A percentile compares a stretch with the other conserved stretches of the same genome.
These are phyloP conservation scores for Scarus forsteni DNA, from an alignment of 2,797 vertebrate genomes.

Conservation along the genomic window DNA sequence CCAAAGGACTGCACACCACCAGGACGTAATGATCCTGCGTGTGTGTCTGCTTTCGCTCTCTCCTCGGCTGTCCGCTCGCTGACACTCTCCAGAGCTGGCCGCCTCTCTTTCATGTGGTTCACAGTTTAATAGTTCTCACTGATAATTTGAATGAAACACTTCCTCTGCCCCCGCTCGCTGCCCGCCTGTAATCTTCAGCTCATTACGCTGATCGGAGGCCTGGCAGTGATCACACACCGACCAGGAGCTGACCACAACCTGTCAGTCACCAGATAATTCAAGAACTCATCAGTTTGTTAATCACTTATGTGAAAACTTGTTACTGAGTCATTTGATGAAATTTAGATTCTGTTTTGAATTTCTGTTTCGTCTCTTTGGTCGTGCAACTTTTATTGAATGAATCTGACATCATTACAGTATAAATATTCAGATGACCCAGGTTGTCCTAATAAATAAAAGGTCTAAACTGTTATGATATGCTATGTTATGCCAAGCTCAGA, in stretches of 20 bases:
- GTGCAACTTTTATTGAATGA: too few species aligned
- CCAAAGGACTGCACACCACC: slow-evolving; percentile 58
- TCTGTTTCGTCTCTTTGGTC: too few species aligned
- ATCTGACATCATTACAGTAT: too few species aligned
- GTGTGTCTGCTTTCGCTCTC: slow-evolving; percentile 85
- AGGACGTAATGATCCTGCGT: slow-evolving; percentile 29
- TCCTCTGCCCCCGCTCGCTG: slow-evolving; percentile 69
- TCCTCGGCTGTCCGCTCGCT: slow-evolving; percentile 61
- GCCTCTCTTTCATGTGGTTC: slow-evolving; percentile 89
- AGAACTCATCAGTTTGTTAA: slow-evolving; percentile 38
- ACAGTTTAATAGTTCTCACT: slow-evolving; percentile 85
- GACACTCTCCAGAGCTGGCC: slow-evolving; percentile 88
- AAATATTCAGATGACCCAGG: too few species aligned
- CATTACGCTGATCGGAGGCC: slow-evolving; percentile 81
- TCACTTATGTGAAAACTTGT: slow-evolving; percentile 28
- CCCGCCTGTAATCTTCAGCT: slow-evolving; percentile 70
- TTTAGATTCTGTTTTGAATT: too few species aligned
- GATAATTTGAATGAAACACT: slow-evolving; percentile 90
- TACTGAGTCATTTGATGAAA: neutral
- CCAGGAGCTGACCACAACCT: slow-evolving; percentile 60
- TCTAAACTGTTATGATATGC: too few species aligned
- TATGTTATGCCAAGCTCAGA: too few species aligned
- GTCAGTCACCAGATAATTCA: slow-evolving; percentile 55
- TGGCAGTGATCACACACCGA: slow-evolving; percentile 63
- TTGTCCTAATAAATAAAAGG: too few species aligned